Evolutionary conservation across 2,888 invertebrate genomes (phyloP).

Genomic region (Beris morrisii): DNA sequence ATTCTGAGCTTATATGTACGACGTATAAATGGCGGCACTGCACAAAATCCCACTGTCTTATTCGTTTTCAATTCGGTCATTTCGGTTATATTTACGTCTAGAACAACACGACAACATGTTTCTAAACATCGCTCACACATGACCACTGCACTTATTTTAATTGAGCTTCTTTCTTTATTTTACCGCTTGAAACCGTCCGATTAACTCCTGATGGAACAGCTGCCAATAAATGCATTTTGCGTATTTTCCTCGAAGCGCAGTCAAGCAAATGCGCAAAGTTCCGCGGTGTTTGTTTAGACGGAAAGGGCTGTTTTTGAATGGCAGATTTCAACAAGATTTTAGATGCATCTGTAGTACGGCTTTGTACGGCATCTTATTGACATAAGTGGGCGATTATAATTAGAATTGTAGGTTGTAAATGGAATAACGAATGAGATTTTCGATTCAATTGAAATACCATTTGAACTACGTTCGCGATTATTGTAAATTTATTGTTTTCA

Average conservation of each 20-base stretch:
- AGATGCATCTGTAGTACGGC: background rate
- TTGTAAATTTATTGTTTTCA: too few species aligned
- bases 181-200: background rate
- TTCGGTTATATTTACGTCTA: constrained; percentile 2
- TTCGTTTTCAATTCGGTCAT: background rate
- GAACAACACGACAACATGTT: background rate
- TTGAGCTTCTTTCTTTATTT: background rate
- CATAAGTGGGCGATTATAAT: background rate
- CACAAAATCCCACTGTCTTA: too few species aligned
- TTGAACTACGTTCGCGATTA: too few species aligned
- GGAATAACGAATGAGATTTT: background rate
- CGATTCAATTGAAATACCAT: too few species aligned
- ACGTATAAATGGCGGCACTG: too few species aligned
- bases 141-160: background rate
- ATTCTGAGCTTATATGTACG: constrained; percentile 5
- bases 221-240: constrained; percentile 35
- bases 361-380: background rate
- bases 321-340: constrained; percentile 2
- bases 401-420: constrained; percentile 1
- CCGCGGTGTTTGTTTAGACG: constrained; percentile 3
- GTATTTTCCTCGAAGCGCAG: constrained; percentile 25
- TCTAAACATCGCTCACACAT: background rate
- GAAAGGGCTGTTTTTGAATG: background rate
- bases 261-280: constrained; percentile 7
- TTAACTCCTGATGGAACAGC: constrained; percentile 4